Evolutionary conservation across 1,140 invertebrate genomes (phyloP).

Genomic region (Arion vulgaris): DNA sequence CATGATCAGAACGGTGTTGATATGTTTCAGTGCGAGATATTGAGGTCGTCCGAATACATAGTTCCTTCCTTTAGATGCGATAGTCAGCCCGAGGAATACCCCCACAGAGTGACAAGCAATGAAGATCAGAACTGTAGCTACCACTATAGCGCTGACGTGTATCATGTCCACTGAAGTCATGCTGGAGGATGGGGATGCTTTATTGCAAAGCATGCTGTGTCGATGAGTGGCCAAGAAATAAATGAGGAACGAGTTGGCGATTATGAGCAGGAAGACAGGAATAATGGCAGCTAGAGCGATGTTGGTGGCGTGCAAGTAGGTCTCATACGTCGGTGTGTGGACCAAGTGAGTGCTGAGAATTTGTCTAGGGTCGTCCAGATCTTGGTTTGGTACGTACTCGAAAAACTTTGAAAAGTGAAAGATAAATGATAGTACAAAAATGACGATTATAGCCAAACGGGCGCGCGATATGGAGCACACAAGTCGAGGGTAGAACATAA

Average conservation of each 20-base stretch:
- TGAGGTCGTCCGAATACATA: slow-evolving; percentile 40
- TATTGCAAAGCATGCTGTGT: slow-evolving; percentile 51
- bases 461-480: slow-evolving; percentile 91
- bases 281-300: slow-evolving; percentile 81
- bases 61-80: slow-evolving; percentile 44
- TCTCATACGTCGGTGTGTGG: slow-evolving; percentile 80
- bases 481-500: slow-evolving; percentile 86
- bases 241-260: slow-evolving; percentile 92
- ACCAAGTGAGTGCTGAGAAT: slow-evolving; percentile 81
- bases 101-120: slow-evolving; percentile 81
- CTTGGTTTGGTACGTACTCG: slow-evolving; percentile 58
- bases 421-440: slow-evolving; percentile 84
- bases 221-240: slow-evolving; percentile 86
- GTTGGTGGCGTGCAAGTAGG: slow-evolving; percentile 46
- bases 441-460: slow-evolving; percentile 85
- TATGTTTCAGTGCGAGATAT: too few species aligned
- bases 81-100: slow-evolving; percentile 47
- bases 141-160: slow-evolving; percentile 83
- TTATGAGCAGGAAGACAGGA: slow-evolving; percentile 90
- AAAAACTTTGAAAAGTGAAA: slow-evolving; percentile 86
- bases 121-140: slow-evolving; percentile 93
- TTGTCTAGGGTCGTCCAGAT: slow-evolving; percentile 73
- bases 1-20: too few species aligned
- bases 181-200: background rate
- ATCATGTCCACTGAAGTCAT: slow-evolving; percentile 47